These are phyloP conservation scores for Eristalis intricaria DNA, from an alignment of 2,888 invertebrate genomes.

Conservation along the genomic window DNA sequence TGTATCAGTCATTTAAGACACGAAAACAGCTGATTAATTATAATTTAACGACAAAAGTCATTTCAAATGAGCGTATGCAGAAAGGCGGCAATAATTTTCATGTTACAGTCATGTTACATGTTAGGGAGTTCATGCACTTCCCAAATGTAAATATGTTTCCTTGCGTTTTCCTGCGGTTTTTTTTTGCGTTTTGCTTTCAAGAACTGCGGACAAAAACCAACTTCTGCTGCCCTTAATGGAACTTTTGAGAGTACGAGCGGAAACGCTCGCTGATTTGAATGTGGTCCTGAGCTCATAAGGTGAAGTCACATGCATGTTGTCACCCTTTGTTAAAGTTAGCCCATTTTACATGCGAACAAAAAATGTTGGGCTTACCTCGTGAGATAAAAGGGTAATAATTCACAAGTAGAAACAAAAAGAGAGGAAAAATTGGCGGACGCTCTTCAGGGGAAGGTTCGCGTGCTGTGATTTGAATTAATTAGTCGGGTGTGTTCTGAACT, in stretches of 20 bases:
- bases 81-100: no score
- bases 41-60: no score
- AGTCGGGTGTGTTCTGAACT: conserved; percentile 16
- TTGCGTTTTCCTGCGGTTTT: not conserved
- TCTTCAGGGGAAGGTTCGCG: conserved; percentile 4
- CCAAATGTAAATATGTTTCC: not conserved
- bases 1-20: no score
- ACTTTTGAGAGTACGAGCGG: not conserved
- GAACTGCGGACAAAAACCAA: not conserved
- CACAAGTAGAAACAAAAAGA: conserved; percentile 40
- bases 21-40: no score
- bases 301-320: conserved; percentile 22
- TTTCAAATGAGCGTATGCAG: no score
- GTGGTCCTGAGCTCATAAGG: not conserved
- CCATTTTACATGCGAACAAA: conserved; percentile 43
- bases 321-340: conserved; percentile 32
- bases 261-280: not conserved
- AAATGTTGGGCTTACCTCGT: conserved; percentile 58
- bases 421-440: conserved; percentile 36
- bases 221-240: not conserved
- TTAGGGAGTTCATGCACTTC: not conserved
- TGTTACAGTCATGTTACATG: no score
- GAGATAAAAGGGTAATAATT: conserved; percentile 67
- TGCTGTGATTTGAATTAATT: conserved; percentile 50
- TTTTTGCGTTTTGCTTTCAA: not conserved